A percentile compares a stretch with the other conserved stretches of the same genome.
phyloP scores from a whole-genome alignment of 1,140 invertebrate genomes.

The Oscheius sp. region DNA sequence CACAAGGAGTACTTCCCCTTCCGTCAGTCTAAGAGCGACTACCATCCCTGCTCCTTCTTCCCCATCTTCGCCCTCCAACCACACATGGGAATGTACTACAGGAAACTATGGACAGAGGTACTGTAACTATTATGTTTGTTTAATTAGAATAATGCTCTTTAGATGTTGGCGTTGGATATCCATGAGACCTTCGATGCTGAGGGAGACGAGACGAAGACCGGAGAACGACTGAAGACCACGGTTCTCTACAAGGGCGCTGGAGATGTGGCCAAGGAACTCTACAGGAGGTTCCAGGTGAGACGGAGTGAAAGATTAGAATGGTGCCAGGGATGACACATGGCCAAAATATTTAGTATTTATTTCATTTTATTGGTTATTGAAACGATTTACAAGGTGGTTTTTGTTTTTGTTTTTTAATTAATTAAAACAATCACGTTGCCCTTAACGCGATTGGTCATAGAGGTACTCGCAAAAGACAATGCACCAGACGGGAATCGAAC shows the following conservation, averaged over 20 bases:
- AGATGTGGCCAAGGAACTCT: constrained; percentile 54
- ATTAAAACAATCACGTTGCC: too few species aligned
- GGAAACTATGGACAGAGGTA: constrained; percentile 43
- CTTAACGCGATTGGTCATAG: too few species aligned
- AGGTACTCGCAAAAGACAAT: too few species aligned
- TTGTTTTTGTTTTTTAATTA: too few species aligned
- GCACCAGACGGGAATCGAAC: too few species aligned
- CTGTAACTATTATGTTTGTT: background rate
- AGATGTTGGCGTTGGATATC: constrained; percentile 59
- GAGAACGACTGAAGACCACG: constrained; percentile 50
- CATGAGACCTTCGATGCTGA: constrained; percentile 56
- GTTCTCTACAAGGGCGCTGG: constrained; percentile 51
- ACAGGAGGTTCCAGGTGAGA: constrained; percentile 49
- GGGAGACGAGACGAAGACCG: constrained; percentile 44
- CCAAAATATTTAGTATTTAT: too few species aligned
- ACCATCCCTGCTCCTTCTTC: constrained; percentile 60
- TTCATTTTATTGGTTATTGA: too few species aligned
- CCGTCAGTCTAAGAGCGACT: constrained; percentile 44
- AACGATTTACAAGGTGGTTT: too few species aligned
- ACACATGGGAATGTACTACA: constrained; percentile 55
- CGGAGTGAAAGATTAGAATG: too few species aligned
- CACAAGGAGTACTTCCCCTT: constrained; percentile 60
- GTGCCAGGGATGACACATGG: too few species aligned
- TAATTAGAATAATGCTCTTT: constrained; percentile 3
- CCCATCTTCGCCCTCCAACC: constrained; percentile 54